These are phyloP conservation scores for Hypomecis punctinalis DNA, from an alignment of 2,888 invertebrate genomes.

Conservation along the genomic window DNA sequence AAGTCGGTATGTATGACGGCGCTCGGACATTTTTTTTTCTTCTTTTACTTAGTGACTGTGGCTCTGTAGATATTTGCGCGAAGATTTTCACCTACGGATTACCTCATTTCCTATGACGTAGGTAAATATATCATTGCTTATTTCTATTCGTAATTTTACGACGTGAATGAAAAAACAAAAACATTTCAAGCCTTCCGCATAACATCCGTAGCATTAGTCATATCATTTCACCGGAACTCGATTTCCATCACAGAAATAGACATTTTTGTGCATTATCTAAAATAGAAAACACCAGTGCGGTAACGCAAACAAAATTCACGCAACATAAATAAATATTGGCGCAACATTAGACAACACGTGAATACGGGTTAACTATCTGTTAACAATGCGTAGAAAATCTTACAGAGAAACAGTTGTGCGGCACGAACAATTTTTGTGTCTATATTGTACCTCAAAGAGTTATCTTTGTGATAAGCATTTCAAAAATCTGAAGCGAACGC, in stretches of 20 bases:
- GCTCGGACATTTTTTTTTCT: too few relatives aligned
- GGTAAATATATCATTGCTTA: neutral
- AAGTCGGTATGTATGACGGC: too few relatives aligned
- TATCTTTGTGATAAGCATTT: too few relatives aligned
- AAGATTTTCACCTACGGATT: too few relatives aligned
- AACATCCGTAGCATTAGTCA: neutral
- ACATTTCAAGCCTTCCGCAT: neutral
- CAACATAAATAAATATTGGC: slow-evolving; percentile 38
- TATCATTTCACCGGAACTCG: slow-evolving; percentile 11
- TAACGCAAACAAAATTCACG: slow-evolving; percentile 35
- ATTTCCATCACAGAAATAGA: slow-evolving; percentile 12
- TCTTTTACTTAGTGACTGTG: too few relatives aligned
- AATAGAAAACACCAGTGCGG: slow-evolving; percentile 26
- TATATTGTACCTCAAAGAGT: too few relatives aligned
- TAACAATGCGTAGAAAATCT: neutral
- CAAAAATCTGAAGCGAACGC: too few relatives aligned
- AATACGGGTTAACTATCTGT: slow-evolving; percentile 31
- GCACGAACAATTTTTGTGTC: neutral
- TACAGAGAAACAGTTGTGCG: neutral
- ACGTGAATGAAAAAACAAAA: neutral
- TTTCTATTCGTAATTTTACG: neutral
- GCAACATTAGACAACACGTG: slow-evolving; percentile 35
- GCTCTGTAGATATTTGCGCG: too few relatives aligned
- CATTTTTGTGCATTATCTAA: slow-evolving; percentile 29
- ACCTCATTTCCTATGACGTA: neutral